Conservation (phyloP, 2,113 vertebrate species). For the Microcebus ravelobensis region DNA sequence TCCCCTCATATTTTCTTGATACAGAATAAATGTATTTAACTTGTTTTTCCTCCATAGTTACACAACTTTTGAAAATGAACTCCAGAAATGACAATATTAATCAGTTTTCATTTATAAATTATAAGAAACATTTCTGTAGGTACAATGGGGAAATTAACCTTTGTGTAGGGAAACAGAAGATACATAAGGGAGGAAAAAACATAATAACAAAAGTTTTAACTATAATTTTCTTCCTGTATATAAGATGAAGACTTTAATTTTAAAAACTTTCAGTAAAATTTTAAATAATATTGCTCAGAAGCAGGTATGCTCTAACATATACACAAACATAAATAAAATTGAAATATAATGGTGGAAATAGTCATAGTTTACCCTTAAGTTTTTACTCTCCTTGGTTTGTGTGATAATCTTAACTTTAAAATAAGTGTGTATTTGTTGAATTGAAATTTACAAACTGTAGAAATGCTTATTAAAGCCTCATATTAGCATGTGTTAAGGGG, state of each 20-base stretch:
- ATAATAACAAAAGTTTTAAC: background rate
- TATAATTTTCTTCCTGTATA: background rate
- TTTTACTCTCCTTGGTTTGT: conserved; percentile 76
- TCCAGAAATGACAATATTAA: conserved; percentile 29
- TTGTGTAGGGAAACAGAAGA: conserved; percentile 17
- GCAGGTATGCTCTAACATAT: background rate
- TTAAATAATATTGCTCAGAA: background rate
- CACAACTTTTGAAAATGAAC: conserved; percentile 2
- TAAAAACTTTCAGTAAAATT: background rate
- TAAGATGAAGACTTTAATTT: background rate
- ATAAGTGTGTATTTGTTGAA: conserved; percentile 51
- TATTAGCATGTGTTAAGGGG: conserved; percentile 77
- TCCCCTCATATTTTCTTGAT: conserved; percentile 57
- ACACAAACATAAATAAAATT: background rate
- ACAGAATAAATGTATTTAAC: conserved; percentile 58
- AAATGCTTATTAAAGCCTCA: conserved; percentile 76
- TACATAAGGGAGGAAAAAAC: background rate
- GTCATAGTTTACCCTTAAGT: conserved; percentile 38
- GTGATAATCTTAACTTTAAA: conserved; percentile 76
- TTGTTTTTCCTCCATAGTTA: conserved; percentile 44
- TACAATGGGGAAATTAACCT: conserved; percentile 11
- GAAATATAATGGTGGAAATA: background rate
- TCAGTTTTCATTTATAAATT: conserved; percentile 24
- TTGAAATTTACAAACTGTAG: conserved; percentile 69
- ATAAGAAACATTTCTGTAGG: conserved; percentile 29